phyloP scores from a whole-genome alignment of 2,797 vertebrate genomes.

The Gallirallus australis region DNA sequence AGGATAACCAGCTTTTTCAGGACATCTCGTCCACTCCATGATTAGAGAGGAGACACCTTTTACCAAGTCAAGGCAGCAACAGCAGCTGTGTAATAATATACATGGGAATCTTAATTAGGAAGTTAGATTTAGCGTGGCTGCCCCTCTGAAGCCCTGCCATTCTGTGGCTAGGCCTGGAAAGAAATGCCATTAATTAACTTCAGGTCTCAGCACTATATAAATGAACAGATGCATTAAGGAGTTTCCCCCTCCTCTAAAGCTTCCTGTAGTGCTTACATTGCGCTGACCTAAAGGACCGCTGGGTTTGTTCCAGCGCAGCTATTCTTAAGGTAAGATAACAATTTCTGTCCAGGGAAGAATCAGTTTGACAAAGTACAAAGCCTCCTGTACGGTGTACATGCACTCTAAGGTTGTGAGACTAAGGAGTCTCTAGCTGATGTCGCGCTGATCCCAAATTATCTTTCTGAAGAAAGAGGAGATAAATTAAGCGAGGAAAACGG shows the following conservation, averaged over 20 bases:
- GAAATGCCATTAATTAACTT: conserved; percentile 34
- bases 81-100: conserved; percentile 21
- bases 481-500: conserved; percentile 65
- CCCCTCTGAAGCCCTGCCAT: conserved; percentile 21
- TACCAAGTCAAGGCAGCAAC: conserved; percentile 79
- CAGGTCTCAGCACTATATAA: background rate
- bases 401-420: conserved; percentile 38
- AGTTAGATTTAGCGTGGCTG: conserved; percentile 37
- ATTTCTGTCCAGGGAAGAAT: conserved; percentile 38
- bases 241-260: conserved; percentile 25
- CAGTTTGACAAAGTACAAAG: conserved; percentile 46
- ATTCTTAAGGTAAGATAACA: background rate
- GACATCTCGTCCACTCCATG: conserved; percentile 13
- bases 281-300: background rate
- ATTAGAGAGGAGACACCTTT: conserved; percentile 73
- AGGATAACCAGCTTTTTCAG: conserved; percentile 26
- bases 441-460: conserved; percentile 63
- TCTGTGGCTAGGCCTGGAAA: conserved; percentile 8
- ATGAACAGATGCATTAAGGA: background rate
- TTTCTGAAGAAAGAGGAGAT: conserved; percentile 74
- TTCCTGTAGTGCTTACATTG: background rate
- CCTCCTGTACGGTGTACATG: background rate
- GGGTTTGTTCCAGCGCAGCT: conserved; percentile 11
- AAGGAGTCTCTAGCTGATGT: conserved; percentile 64
- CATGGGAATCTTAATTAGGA: background rate